These are phyloP conservation scores for Ispidina picta DNA, from an alignment of 2,797 vertebrate species.

Conservation along the genomic window DNA sequence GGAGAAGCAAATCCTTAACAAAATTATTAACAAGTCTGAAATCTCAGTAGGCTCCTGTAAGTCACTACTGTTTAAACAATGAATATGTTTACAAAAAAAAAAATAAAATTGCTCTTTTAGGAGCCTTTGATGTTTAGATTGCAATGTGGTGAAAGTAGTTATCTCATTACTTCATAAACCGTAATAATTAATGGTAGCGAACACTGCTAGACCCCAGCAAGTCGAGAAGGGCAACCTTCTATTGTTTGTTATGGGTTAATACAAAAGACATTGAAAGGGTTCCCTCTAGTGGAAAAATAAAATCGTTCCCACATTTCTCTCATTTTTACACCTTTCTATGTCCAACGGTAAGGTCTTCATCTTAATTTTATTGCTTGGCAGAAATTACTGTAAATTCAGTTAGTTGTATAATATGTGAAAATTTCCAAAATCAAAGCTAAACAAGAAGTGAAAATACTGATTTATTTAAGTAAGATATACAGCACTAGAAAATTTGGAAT, in stretches of 20 bases:
- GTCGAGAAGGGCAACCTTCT: not conserved
- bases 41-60: not conserved
- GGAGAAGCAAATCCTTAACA: not conserved
- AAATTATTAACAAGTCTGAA: not conserved
- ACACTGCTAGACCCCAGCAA: not conserved
- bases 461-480: not conserved
- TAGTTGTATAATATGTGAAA: not conserved
- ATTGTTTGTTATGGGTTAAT: not conserved
- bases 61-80: not conserved
- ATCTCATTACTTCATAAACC: not conserved
- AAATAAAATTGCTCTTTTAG: not conserved
- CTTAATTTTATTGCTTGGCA: not conserved
- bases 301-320: not conserved
- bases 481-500: not conserved
- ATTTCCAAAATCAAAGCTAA: not conserved
- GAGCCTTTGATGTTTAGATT: not conserved
- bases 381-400: not conserved
- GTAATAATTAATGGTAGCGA: not conserved
- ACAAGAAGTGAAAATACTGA: not conserved
- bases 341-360: not conserved
- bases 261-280: not conserved
- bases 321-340: not conserved
- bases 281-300: conserved; percentile 39
- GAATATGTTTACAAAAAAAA: not conserved
- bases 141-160: not conserved